A percentile compares a stretch with the other conserved stretches of the same genome.
Evolutionary conservation across 2,113 vertebrate species (phyloP).

Genomic region (Thunnus thynnus): DNA sequence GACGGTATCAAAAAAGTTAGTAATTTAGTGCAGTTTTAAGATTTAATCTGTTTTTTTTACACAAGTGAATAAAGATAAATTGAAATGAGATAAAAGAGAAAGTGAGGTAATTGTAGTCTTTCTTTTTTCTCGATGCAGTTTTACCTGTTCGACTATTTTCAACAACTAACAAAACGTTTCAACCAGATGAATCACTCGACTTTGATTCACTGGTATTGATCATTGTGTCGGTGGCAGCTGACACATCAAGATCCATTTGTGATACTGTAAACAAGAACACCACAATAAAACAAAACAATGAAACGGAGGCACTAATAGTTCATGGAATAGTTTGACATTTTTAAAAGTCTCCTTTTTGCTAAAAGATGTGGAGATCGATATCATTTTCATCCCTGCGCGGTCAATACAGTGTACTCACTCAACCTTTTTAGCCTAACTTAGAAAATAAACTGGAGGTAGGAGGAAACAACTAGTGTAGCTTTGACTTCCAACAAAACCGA

Average conservation of each 20-base stretch:
- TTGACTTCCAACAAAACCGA: too few relatives aligned
- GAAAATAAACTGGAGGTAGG: too few relatives aligned
- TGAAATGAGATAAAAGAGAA: slow-evolving; percentile 12
- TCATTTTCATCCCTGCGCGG: background rate
- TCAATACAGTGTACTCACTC: too few relatives aligned
- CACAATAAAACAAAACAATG: too few relatives aligned
- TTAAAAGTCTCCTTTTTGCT: too few relatives aligned
- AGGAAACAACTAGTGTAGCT: too few relatives aligned
- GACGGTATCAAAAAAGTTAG: background rate
- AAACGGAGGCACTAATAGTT: too few relatives aligned
- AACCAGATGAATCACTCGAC: background rate
- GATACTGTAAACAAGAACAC: too few relatives aligned
- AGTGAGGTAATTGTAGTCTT: background rate
- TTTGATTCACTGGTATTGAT: slow-evolving; percentile 14
- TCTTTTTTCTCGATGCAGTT: background rate
- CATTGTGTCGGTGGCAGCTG: background rate
- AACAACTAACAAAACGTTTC: background rate
- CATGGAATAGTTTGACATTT: too few relatives aligned
- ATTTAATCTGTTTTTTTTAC: slow-evolving; percentile 34
- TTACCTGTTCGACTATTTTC: background rate
- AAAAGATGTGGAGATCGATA: background rate
- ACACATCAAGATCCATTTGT: background rate
- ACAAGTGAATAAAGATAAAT: slow-evolving; percentile 19
- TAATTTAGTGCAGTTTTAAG: background rate
- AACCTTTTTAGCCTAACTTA: too few relatives aligned